phyloP scores from a whole-genome alignment of 2,888 invertebrate genomes.

The Pyrgus malvae region DNA sequence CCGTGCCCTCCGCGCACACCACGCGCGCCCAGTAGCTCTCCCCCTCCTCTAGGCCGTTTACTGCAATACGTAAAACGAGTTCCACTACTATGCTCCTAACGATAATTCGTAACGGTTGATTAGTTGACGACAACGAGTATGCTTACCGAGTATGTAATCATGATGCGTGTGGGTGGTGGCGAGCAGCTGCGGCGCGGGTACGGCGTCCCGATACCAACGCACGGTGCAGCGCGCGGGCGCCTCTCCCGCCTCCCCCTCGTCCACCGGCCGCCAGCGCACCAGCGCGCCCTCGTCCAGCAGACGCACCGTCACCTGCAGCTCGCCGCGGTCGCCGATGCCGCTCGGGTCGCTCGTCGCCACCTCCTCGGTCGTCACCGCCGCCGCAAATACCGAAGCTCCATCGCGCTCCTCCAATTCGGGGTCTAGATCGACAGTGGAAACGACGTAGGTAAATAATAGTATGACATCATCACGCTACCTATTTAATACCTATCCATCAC shows the following conservation, averaged over 20 bases:
- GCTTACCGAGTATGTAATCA: slow-evolving; percentile 82
- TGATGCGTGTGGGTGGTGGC: slow-evolving; percentile 86
- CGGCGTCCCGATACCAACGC: slow-evolving; percentile 86
- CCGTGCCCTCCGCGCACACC: slow-evolving; percentile 84
- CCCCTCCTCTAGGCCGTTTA: slow-evolving; percentile 87
- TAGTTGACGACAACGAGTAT: background rate
- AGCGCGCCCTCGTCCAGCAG: slow-evolving; percentile 88
- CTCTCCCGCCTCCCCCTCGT: slow-evolving; percentile 78
- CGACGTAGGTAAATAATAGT: no score
- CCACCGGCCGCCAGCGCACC: slow-evolving; percentile 88
- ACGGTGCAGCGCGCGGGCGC: slow-evolving; percentile 84
- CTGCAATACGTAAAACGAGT: slow-evolving; percentile 54
- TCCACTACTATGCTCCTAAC: no score
- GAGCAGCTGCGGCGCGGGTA: slow-evolving; percentile 82
- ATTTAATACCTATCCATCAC: no score
- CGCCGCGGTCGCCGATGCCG: slow-evolving; percentile 71
- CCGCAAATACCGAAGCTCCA: slow-evolving; percentile 36
- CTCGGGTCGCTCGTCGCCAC: slow-evolving; percentile 40
- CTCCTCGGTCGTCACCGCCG: slow-evolving; percentile 38
- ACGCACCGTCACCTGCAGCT: slow-evolving; percentile 86
- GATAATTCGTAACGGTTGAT: background rate
- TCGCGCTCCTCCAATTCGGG: slow-evolving; percentile 38
- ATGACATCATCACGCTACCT: no score
- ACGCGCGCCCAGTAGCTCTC: slow-evolving; percentile 89
- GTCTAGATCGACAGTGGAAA: slow-evolving; percentile 27